Evolutionary conservation across 2,797 vertebrate genomes (phyloP).

Genomic region (Halcyon smyrnensis): DNA sequence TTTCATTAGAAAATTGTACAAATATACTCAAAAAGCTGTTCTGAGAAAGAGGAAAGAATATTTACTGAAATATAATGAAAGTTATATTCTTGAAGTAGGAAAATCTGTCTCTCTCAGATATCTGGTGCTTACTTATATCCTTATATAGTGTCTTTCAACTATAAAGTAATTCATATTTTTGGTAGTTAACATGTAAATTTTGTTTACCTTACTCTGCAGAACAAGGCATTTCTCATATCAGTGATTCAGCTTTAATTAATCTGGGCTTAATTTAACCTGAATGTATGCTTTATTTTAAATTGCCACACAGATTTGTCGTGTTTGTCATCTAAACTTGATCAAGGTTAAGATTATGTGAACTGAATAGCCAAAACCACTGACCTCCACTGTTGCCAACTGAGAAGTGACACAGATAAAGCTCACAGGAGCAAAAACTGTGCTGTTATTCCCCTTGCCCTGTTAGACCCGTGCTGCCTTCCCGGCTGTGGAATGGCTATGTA

Average conservation of each 20-base stretch:
- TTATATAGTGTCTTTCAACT: neutral
- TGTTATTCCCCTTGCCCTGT: neutral
- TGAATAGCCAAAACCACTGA: neutral
- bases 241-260: neutral
- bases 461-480: neutral
- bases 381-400: neutral
- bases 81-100: neutral
- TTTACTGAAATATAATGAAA: neutral
- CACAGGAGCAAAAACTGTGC: conserved; percentile 7
- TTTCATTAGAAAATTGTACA: conserved; percentile 34
- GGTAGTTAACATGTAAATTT: neutral
- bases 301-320: neutral
- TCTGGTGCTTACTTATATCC: neutral
- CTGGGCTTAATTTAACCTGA: neutral
- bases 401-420: neutral
- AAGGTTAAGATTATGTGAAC: neutral
- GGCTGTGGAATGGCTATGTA: conserved; percentile 15
- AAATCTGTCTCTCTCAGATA: neutral
- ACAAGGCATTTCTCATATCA: conserved; percentile 1
- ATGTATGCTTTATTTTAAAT: neutral
- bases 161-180: neutral
- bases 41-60: conserved; percentile 25
- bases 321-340: neutral
- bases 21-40: neutral
- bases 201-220: neutral